phyloP scores from a whole-genome alignment of 2,888 invertebrate genomes.

The Rhagonycha lutea region DNA sequence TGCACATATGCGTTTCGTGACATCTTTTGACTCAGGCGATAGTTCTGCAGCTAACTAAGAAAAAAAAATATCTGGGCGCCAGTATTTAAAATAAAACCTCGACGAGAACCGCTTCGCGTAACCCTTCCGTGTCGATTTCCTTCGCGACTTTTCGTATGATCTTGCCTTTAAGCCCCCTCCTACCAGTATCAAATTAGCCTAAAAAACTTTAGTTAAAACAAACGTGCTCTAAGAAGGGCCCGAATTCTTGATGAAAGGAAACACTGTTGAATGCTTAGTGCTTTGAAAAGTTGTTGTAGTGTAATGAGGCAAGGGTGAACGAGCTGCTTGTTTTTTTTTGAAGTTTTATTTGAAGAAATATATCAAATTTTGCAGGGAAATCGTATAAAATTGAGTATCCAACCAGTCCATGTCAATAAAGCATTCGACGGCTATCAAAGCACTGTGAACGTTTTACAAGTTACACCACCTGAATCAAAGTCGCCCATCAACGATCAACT shows the following conservation, averaged over 20 bases:
- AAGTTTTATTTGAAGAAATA: background rate
- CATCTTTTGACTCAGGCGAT: too few species aligned
- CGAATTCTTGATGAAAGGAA: background rate
- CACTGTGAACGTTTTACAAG: conserved; percentile 49
- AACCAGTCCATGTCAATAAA: conserved; percentile 46
- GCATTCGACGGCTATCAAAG: conserved; percentile 48
- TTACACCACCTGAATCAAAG: conserved; percentile 38
- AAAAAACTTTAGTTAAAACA: too few species aligned
- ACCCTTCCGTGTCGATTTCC: too few species aligned
- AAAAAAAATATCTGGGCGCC: too few species aligned
- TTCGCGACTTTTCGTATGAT: too few species aligned
- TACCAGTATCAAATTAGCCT: too few species aligned
- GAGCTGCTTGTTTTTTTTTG: background rate
- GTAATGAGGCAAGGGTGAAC: background rate
- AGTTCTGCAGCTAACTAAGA: too few species aligned
- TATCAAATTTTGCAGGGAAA: background rate
- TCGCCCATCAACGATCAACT: conserved; percentile 29
- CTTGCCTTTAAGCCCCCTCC: too few species aligned
- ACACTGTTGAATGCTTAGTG: background rate
- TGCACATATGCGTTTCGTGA: too few species aligned
- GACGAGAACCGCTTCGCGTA: too few species aligned
- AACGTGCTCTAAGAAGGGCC: background rate
- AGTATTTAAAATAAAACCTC: too few species aligned
- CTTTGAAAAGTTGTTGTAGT: background rate
- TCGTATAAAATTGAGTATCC: conserved; percentile 45